These are phyloP conservation scores for Caenorhabditis tropicalis DNA, from an alignment of 1,140 invertebrate genomes.

Conservation along the genomic window DNA sequence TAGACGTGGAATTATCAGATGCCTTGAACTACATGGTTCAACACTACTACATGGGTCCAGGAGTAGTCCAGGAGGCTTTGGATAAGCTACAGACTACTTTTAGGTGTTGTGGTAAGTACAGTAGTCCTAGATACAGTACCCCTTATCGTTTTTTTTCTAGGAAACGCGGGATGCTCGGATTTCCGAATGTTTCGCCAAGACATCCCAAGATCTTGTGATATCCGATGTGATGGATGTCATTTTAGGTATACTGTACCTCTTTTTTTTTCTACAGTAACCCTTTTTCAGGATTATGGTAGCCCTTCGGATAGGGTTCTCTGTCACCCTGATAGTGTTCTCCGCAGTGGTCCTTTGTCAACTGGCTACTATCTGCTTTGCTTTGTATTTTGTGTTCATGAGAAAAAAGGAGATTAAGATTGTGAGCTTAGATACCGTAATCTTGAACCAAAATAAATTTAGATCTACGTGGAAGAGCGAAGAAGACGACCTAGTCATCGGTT, in stretches of 20 bases:
- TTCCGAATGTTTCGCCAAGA: slow-evolving; percentile 71
- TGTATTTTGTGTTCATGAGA: slow-evolving; percentile 45
- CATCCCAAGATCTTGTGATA: slow-evolving; percentile 68
- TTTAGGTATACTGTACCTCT: slow-evolving; percentile 51
- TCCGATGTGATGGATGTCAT: slow-evolving; percentile 71
- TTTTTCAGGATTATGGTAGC: slow-evolving; percentile 51
- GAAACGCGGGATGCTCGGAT: slow-evolving; percentile 71
- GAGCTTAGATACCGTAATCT: neutral
- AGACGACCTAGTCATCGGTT: neutral
- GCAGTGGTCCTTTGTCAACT: slow-evolving; percentile 47
- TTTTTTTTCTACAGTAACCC: neutral
- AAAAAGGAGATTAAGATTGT: slow-evolving; percentile 32
- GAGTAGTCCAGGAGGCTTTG: slow-evolving; percentile 68
- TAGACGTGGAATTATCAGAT: slow-evolving; percentile 70
- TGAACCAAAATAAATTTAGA: neutral
- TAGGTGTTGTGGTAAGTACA: slow-evolving; percentile 71
- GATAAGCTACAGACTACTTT: slow-evolving; percentile 70
- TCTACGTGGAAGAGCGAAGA: neutral
- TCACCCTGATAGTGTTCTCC: slow-evolving; percentile 51
- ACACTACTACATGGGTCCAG: slow-evolving; percentile 70
- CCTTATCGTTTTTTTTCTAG: too few species aligned
- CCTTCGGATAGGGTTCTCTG: slow-evolving; percentile 54
- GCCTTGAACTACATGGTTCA: slow-evolving; percentile 72
- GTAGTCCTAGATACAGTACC: too few species aligned
- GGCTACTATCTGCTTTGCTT: neutral